phyloP scores from a whole-genome alignment of 1,140 invertebrate genomes.

The Glossosoma conforme region DNA sequence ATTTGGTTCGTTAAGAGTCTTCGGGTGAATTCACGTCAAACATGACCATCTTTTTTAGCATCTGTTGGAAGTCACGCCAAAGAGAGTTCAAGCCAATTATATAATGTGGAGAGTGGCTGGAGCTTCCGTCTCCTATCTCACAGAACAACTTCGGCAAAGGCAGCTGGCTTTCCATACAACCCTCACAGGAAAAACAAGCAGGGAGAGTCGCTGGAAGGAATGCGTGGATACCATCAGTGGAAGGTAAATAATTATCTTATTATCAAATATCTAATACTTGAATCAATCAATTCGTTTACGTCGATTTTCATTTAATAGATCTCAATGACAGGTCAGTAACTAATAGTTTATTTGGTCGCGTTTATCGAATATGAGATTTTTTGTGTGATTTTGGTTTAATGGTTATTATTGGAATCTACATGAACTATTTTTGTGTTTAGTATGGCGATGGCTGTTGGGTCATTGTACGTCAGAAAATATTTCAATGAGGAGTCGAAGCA shows the following conservation, averaged over 20 bases:
- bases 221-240: conserved; percentile 68
- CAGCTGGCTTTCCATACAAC: conserved; percentile 70
- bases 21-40: no score
- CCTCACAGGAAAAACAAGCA: conserved; percentile 67
- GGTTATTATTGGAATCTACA: no score
- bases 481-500: conserved; percentile 68
- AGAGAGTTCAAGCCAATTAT: conserved; percentile 66
- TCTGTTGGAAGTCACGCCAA: conserved; percentile 47
- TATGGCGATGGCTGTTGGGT: conserved; percentile 71
- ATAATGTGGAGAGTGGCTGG: conserved; percentile 75
- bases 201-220: conserved; percentile 81
- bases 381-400: no score
- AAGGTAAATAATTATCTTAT: no score
- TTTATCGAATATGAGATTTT: no score
- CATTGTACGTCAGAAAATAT: conserved; percentile 70
- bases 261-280: no score
- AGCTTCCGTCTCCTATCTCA: conserved; percentile 70
- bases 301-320: no score
- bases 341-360: no score
- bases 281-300: no score
- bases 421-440: no score
- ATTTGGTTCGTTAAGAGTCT: no score
- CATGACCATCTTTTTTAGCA: conserved; percentile 34
- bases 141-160: conserved; percentile 62
- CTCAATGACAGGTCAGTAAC: no score